These are phyloP conservation scores for Mareca penelope DNA, from an alignment of 2,797 vertebrate species.

Conservation along the genomic window DNA sequence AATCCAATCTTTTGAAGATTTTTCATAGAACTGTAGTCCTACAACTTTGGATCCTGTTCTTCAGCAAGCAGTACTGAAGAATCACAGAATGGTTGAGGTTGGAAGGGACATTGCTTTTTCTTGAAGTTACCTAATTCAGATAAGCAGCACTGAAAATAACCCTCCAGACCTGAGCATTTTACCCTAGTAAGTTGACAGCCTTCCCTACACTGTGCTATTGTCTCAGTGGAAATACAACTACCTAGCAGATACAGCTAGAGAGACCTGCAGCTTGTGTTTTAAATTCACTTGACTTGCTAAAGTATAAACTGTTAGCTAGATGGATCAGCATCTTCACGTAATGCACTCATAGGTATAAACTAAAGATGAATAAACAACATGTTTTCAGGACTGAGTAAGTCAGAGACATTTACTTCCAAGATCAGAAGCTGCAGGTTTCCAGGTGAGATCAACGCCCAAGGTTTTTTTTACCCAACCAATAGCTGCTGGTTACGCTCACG, in stretches of 20 bases:
- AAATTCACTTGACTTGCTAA: neutral
- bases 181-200: neutral
- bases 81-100: neutral
- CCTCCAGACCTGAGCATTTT: neutral
- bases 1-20: neutral
- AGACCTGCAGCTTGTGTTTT: neutral
- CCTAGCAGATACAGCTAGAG: neutral
- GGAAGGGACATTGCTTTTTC: neutral
- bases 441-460: neutral
- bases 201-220: neutral
- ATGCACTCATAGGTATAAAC: neutral
- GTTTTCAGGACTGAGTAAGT: neutral
- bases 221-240: neutral
- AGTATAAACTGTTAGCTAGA: neutral
- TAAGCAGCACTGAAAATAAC: neutral
- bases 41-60: neutral
- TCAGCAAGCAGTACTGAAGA: neutral
- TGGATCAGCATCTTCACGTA: neutral
- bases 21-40: neutral
- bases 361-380: neutral
- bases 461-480: neutral
- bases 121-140: neutral
- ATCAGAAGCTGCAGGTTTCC: neutral
- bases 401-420: neutral
- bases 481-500: neutral